Base-by-base conservation (phyloP, 2,797 vertebrate species). In the Rhyacichthys aspro region DNA sequence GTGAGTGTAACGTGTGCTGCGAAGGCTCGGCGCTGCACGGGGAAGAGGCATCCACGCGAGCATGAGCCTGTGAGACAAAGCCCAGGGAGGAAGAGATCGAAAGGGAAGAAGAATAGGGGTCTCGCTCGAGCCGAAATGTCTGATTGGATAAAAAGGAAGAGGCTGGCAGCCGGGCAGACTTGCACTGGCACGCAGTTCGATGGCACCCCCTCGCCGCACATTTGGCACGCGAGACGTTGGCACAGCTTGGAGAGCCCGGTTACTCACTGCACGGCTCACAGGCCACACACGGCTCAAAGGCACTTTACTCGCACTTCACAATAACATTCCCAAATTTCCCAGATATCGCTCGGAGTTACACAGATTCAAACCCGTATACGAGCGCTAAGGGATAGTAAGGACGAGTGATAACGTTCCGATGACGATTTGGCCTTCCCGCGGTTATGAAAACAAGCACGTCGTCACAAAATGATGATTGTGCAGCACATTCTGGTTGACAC, bases 91-190 rank as follows among this genome's bases (percentile, higher is more conserved):
- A 80, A 72, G 82, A 80, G 74, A 84, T 73, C 74, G 79, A 70
- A 75, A 77, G 59, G 82, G 72, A n/a, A 86, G 81, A 75, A 83
- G 85, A 89, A 84, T 81, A 81, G 79, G 80, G 82, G 81, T 83
- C 81, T 86, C 76, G 73, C 79, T 89, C 83, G 76, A 83, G 82
- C 83, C 74, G 81, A 88, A 89, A 84, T 86, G 86, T 85, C 85
- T 89, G 89, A 87, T 89, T 89, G 84, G 88, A 89, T 86, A 84
- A 87, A 89, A n/a, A 76, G 87, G 79, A 79, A 89, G 84, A 76
- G 85, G 63, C 85, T 89, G 89, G 87, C 88, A 87, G 86, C 79
- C 78, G 71, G 83, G 86, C 89, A 86, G 85, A 83, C 86, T 84
- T 75, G 76, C 48, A 59, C 81, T 87, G 84, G 86, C 86, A 86